These are phyloP conservation scores for Aplocera efformata DNA, from an alignment of 2,888 invertebrate genomes.

Conservation along the genomic window DNA sequence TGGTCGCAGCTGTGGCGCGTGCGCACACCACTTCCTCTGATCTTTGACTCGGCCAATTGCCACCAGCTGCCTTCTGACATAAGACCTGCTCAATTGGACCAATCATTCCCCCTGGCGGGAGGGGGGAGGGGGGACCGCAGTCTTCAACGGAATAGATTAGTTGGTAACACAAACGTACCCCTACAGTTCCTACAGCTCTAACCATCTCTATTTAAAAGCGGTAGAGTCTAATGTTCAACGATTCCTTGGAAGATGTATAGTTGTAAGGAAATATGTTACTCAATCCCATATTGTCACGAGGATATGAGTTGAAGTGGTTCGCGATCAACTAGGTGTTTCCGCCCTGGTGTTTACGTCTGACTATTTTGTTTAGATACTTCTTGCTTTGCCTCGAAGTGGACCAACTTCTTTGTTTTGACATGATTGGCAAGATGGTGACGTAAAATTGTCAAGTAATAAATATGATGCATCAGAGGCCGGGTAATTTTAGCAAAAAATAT, in stretches of 20 bases:
- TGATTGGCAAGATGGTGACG: constrained; percentile 28
- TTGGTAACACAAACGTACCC: constrained; percentile 22
- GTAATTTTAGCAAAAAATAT: constrained; percentile 20
- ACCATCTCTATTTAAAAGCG: background rate
- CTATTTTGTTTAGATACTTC: constrained; percentile 43
- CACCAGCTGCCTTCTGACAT: constrained; percentile 70
- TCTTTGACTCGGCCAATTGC: constrained; percentile 76
- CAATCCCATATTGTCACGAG: constrained; percentile 75
- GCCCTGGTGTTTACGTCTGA: constrained; percentile 63
- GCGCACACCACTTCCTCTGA: constrained; percentile 75
- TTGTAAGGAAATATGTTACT: constrained; percentile 71
- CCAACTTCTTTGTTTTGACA: constrained; percentile 34
- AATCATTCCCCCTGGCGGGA: constrained; percentile 43
- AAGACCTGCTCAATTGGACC: constrained; percentile 55
- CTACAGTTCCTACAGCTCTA: constrained; percentile 32
- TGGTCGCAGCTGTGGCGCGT: constrained; percentile 41
- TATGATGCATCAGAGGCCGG: constrained; percentile 24
- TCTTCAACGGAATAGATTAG: constrained; percentile 40
- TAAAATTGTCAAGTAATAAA: constrained; percentile 32
- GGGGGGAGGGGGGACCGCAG: constrained; percentile 30
- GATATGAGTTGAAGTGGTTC: constrained; percentile 77
- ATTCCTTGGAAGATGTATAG: constrained; percentile 23
- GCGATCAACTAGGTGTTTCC: constrained; percentile 77
- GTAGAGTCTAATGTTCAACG: constrained; percentile 17
- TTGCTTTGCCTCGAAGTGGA: constrained; percentile 30